Evolutionary conservation across 2,888 invertebrate species (phyloP), one percentile per base, ranked within the genome.

Genomic region (Stratiomys singularior): DNA sequence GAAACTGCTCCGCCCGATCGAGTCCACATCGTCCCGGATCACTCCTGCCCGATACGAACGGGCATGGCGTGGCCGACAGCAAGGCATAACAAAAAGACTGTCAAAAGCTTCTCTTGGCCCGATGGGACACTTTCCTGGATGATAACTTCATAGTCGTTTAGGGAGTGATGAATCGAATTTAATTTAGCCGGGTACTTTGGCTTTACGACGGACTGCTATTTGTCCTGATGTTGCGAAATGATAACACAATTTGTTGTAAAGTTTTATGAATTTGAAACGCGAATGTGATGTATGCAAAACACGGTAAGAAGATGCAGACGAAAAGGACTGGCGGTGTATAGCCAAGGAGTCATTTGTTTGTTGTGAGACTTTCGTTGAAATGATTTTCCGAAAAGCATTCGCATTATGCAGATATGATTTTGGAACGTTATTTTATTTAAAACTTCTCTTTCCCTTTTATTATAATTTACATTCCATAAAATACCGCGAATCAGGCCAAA

Each of bases 111-210:
- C 69, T 69, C 46, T 46, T 7, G 67, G 28, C 44, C 67, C 44
- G 0, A 21, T 46, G 23, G 69, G 69, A 69, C 69, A 69, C 13
- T 69, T 60, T 69, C 37, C 69, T 47, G 69, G 47, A 69, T 69
- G 69, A 69, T 69, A 69, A 69, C 69, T 69, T 69, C 69, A 69
- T 69, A 69, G 69, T 47, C 69, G 69, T 69, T 69, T 69, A 69
- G 69, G 69, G 47, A 69, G 69, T 69, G 69, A 69, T 69, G 69
- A 69, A 69, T 69, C 69, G 69, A 69, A 69, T 69, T 69, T 69
- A 69, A 69, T 69, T 69, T 69, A 69, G 69, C 23, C 15, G 23
- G 46, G 69, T 69, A 69, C 69, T 69, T 69, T 69, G 46, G 46
- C 69, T 69, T 69, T 47, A 9, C 30, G 46, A 47, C n/a, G 30